Evolutionary conservation across 2,797 vertebrate genomes (phyloP), one percentile per base, ranked within the genome.

Genomic region (Silurus lanzhouensis): DNA sequence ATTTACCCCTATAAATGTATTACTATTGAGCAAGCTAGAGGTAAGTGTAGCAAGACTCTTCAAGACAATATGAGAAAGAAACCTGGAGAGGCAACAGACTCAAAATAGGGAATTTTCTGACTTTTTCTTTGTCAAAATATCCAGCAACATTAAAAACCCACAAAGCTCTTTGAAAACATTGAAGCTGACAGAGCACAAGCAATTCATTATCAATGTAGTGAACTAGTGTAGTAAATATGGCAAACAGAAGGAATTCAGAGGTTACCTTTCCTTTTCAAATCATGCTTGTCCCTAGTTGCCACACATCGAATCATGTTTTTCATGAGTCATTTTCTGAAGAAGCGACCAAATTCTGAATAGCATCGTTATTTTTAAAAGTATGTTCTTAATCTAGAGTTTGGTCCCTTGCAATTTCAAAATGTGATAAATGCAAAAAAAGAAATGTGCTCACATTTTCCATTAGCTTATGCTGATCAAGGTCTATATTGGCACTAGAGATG

Each of bases 361-460:
- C 17, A 44, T 78, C 31, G 38, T 14, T 19, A 5, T 64, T 52
- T 66, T 52, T 19, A 88, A 82, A 88, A 89, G 87, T 66, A 17
- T 84, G 88, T 85, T 52, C 83, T 88, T 92, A 91, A 94, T 92
- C 93, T 68, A 63, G 57, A 84, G 91, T 87, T 89, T 90, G 22
- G 88, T 92, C 91, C 89, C 93, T 94, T 92, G 38, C 46, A 55
- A 92, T 90, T 90, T 88, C 48, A 85, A 83, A 38, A 83, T 88
- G 87, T 90, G 91, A 92, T 88, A 90, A 88, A 88, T 86, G 89
- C 87, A 92, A 58, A 84, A 92, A 90, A 88, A 84, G 84, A 89
- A 52, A 27, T 75, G 58, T 15, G 38, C 75, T 82, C 27, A 76
- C 25, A 63, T 63, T 63, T 85, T 74, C 61, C 46, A 48, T 81